phyloP scores from a whole-genome alignment of 2,888 invertebrate species.

The Spisula subtruncata region DNA sequence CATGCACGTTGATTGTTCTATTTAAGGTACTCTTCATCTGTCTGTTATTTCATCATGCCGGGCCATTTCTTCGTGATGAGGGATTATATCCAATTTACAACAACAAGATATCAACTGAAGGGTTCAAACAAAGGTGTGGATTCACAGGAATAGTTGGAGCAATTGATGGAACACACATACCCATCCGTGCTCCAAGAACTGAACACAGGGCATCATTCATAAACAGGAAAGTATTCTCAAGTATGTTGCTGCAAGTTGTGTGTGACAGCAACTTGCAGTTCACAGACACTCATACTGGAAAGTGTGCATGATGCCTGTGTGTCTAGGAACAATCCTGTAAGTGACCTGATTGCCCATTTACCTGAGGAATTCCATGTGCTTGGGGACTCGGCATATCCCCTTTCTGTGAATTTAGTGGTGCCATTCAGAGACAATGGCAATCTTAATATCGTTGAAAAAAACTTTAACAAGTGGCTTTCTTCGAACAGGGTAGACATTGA shows the following conservation, averaged over 20 bases:
- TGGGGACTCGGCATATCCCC: conserved; percentile 64
- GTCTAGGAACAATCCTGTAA: conserved; percentile 53
- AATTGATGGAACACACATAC: conserved; percentile 56
- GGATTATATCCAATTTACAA: background rate
- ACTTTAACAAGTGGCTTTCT: conserved; percentile 47
- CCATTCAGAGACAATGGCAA: conserved; percentile 63
- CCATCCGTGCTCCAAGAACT: conserved; percentile 48
- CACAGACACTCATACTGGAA: conserved; percentile 48
- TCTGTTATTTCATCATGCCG: background rate
- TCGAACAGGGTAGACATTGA: conserved; percentile 9
- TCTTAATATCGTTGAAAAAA: conserved; percentile 33
- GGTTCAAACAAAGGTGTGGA: conserved; percentile 46
- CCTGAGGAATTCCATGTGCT: conserved; percentile 56
- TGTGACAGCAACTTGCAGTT: conserved; percentile 54
- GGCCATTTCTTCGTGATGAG: background rate
- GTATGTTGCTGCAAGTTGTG: conserved; percentile 55
- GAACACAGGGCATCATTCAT: conserved; percentile 38
- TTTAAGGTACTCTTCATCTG: conserved; percentile 29
- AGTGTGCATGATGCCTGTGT: conserved; percentile 67
- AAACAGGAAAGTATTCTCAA: conserved; percentile 42
- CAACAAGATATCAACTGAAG: background rate
- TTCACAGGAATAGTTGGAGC: conserved; percentile 52
- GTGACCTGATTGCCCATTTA: background rate
- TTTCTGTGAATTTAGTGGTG: conserved; percentile 46
- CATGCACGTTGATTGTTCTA: background rate